phyloP scores from a whole-genome alignment of 1,140 invertebrate genomes.

The Bombus haemorrhoidalis region DNA sequence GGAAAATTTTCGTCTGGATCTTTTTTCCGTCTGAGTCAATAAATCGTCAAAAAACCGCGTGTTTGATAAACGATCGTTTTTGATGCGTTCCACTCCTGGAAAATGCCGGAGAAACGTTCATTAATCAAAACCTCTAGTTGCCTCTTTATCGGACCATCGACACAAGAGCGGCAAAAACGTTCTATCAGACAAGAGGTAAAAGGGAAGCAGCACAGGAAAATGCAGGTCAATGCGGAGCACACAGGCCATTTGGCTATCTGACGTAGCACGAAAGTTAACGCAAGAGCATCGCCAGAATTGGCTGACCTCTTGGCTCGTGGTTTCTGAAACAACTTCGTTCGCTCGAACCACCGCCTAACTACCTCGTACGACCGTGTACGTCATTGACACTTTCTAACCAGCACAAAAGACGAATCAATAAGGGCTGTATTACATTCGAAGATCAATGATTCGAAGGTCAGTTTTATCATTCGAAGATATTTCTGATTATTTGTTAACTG shows the following conservation, averaged over 20 bases:
- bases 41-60: not conserved
- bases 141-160: conserved; percentile 10
- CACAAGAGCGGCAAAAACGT: not conserved
- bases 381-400: conserved; percentile 11
- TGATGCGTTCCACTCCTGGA: not conserved
- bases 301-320: conserved; percentile 43
- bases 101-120: conserved; percentile 5
- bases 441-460: not conserved
- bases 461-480: not conserved
- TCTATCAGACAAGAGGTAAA: conserved; percentile 8
- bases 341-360: not conserved
- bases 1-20: not conserved
- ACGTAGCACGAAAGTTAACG: conserved; percentile 54
- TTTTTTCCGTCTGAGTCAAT: not conserved
- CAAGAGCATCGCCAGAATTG: conserved; percentile 52
- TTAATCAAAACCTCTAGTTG: conserved; percentile 27
- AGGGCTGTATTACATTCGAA: conserved; percentile 29
- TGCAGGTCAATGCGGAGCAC: conserved; percentile 31
- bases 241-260: conserved; percentile 49
- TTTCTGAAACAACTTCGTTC: conserved; percentile 50
- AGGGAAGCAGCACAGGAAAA: conserved; percentile 31
- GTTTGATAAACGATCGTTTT: conserved; percentile 28
- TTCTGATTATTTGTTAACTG: too few species aligned
- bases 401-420: not conserved
- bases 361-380: not conserved